phyloP scores from a whole-genome alignment of 2,888 invertebrate species.

The Netelia melanura region DNA sequence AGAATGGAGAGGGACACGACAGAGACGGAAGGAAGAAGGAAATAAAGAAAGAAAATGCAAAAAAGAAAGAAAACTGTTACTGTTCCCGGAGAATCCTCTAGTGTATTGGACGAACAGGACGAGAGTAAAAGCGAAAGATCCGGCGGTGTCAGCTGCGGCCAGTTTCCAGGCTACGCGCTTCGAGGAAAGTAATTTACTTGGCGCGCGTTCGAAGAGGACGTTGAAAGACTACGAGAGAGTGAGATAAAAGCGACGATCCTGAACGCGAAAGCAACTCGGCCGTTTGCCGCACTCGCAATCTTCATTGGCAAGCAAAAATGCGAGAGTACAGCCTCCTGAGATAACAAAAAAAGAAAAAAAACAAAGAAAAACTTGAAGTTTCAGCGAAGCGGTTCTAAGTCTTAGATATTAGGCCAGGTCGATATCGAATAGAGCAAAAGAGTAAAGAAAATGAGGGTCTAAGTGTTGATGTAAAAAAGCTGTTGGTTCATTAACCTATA shows the following conservation, averaged over 20 bases:
- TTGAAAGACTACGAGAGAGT: slow-evolving; percentile 48
- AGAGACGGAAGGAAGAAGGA: slow-evolving; percentile 1
- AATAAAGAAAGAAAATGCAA: slow-evolving; percentile 18
- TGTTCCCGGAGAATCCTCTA: slow-evolving; percentile 56
- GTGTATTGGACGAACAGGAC: slow-evolving; percentile 50
- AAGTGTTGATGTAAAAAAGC: slow-evolving; percentile 17
- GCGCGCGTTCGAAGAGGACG: slow-evolving; percentile 44
- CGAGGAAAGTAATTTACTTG: slow-evolving; percentile 66
- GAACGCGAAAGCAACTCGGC: slow-evolving; percentile 45
- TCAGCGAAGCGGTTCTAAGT: background rate
- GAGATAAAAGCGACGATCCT: slow-evolving; percentile 55
- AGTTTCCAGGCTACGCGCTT: slow-evolving; percentile 56
- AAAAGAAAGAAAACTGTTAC: slow-evolving; percentile 34
- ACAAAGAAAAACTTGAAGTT: background rate
- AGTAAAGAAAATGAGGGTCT: slow-evolving; percentile 23
- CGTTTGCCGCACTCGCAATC: slow-evolving; percentile 51
- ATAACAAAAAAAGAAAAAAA: background rate
- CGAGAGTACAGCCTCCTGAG: background rate
- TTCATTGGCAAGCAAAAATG: slow-evolving; percentile 49
- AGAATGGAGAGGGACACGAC: background rate
- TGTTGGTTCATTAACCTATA: slow-evolving; percentile 18
- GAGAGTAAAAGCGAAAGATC: slow-evolving; percentile 46
- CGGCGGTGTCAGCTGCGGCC: slow-evolving; percentile 62
- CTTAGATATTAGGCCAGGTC: background rate
- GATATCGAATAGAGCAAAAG: background rate